Evolutionary conservation across 2,113 vertebrate genomes (phyloP).

Genomic region (Bos javanicus): DNA sequence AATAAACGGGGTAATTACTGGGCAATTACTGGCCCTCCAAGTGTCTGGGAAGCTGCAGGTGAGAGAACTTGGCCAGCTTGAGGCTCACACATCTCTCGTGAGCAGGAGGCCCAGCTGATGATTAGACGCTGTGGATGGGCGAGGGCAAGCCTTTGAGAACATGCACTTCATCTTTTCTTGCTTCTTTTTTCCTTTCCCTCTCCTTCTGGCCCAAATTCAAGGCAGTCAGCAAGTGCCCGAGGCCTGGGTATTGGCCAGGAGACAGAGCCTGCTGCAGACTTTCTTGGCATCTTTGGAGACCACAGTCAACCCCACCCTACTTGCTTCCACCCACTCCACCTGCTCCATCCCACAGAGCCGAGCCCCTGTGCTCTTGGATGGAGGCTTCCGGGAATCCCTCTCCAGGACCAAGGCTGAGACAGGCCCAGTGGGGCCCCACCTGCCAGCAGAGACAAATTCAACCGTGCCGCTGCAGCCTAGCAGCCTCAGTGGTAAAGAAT

Average conservation of each 20-base stretch:
- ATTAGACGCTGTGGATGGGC: not conserved
- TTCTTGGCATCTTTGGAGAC: not conserved
- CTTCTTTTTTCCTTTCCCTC: not conserved
- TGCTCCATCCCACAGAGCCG: not conserved
- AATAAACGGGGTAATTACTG: conserved; percentile 61
- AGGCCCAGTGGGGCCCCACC: not conserved
- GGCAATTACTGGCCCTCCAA: conserved; percentile 43
- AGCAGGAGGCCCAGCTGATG: conserved; percentile 37
- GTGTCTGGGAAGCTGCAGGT: conserved; percentile 36
- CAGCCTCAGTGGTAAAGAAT: not conserved
- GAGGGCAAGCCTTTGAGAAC: not conserved
- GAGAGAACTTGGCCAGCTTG: conserved; percentile 41
- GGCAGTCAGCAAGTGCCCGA: not conserved
- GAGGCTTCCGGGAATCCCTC: not conserved
- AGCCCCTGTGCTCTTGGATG: not conserved
- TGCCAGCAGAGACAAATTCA: not conserved
- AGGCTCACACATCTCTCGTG: not conserved
- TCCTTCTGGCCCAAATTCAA: conserved; percentile 17
- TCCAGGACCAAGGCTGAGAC: not conserved
- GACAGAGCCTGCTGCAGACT: not conserved
- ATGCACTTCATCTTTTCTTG: not conserved
- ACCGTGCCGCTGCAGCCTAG: not conserved
- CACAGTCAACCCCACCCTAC: not conserved
- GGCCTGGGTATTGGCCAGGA: not conserved
- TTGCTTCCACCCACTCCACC: accelerated